These are phyloP conservation scores for Penaeus japonicus DNA, from an alignment of 1,140 invertebrate species.

Conservation along the genomic window DNA sequence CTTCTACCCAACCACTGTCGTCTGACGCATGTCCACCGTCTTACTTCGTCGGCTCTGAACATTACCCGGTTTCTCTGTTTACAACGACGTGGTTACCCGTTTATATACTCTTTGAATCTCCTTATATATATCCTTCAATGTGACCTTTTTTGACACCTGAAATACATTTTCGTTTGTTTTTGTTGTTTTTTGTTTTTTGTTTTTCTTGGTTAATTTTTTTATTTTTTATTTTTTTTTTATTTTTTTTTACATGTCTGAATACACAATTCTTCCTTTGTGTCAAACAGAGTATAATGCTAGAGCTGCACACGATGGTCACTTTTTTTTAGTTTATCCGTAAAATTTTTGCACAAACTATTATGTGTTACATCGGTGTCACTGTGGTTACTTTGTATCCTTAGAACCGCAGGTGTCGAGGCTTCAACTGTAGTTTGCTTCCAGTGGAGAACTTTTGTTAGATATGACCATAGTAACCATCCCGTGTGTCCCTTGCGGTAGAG, in stretches of 20 bases:
- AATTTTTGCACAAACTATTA: conserved; percentile 26
- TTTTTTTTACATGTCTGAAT: neutral
- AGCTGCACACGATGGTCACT: conserved; percentile 16
- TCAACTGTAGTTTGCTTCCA: conserved; percentile 25
- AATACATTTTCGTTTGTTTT: conserved; percentile 4
- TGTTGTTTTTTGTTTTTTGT: neutral
- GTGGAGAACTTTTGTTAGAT: neutral
- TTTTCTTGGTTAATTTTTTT: neutral
- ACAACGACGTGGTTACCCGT: conserved; percentile 28
- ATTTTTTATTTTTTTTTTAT: neutral
- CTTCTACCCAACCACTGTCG: conserved; percentile 14
- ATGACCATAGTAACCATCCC: no score
- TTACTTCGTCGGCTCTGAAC: conserved; percentile 20
- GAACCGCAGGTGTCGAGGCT: neutral
- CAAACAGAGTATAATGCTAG: conserved; percentile 30
- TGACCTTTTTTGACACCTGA: no score
- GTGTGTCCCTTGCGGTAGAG: no score
- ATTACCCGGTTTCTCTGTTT: conserved; percentile 30
- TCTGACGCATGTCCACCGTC: conserved; percentile 28
- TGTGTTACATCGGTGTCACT: conserved; percentile 21
- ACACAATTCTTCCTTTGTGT: no score
- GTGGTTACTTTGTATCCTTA: conserved; percentile 13
- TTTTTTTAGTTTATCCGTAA: neutral
- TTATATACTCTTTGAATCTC: conserved; percentile 4
- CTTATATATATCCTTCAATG: conserved; percentile 4